These are phyloP conservation scores for Anarhynchus alexandrinus DNA, from an alignment of 2,113 vertebrate genomes.

Conservation along the genomic window DNA sequence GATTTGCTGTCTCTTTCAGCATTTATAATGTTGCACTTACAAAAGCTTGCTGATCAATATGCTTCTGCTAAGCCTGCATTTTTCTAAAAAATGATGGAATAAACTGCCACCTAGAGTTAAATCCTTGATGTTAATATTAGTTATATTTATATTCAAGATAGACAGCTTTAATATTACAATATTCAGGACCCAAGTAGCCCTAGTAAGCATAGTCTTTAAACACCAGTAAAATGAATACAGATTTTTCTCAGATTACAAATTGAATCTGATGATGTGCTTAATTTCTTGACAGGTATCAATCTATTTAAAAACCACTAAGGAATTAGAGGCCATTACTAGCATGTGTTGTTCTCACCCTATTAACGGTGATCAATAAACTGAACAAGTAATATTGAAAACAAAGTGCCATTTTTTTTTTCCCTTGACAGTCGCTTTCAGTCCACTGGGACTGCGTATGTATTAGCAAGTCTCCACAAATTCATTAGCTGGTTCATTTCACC, in stretches of 20 bases:
- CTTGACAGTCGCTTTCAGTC: neutral
- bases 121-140: conserved; percentile 12
- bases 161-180: neutral
- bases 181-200: neutral
- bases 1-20: neutral
- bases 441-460: neutral
- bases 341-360: neutral
- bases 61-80: neutral
- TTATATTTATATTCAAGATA: neutral
- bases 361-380: neutral
- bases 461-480: neutral
- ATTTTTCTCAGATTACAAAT: neutral
- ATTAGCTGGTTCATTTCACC: neutral
- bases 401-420: neutral
- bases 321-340: neutral
- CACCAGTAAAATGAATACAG: neutral
- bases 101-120: conserved; percentile 81
- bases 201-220: neutral
- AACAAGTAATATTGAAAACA: neutral
- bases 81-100: conserved; percentile 62
- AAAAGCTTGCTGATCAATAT: neutral
- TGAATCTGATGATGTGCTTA: neutral
- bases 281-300: neutral
- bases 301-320: neutral
- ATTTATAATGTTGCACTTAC: neutral